Evolutionary conservation across 2,888 invertebrate species (phyloP).

Genomic region (Nasonovia ribisnigri): DNA sequence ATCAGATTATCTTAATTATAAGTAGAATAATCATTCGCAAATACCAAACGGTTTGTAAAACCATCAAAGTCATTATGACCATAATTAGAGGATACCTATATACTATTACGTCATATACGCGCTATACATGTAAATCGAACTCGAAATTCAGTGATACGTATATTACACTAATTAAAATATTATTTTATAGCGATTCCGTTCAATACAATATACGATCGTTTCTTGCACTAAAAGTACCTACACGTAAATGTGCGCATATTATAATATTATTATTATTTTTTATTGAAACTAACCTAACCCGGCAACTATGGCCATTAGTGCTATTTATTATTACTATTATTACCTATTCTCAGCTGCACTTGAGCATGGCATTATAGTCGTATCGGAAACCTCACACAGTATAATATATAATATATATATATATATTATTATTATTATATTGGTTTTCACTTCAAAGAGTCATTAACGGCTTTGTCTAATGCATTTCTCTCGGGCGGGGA

Average conservation of each 20-base stretch:
- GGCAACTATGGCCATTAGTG: no score
- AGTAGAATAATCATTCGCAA: background rate
- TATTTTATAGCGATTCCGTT: background rate
- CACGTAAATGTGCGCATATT: background rate
- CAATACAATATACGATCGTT: background rate
- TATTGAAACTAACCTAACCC: no score
- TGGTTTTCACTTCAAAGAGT: slow-evolving; percentile 32
- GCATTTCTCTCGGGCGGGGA: background rate
- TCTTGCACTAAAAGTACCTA: background rate
- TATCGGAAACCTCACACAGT: background rate
- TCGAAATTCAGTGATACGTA: background rate
- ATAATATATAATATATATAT: background rate
- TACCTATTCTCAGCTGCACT: background rate
- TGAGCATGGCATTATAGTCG: background rate
- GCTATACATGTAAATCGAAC: background rate
- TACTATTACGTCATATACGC: background rate
- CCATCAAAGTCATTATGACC: background rate
- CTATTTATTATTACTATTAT: background rate
- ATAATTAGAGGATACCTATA: background rate
- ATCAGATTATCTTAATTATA: background rate
- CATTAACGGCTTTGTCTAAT: slow-evolving; percentile 45
- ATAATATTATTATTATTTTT: background rate
- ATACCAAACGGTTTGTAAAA: background rate
- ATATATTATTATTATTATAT: slow-evolving; percentile 11
- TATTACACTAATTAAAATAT: background rate